phyloP scores from a whole-genome alignment of 2,888 invertebrate genomes.

The Labia minor region DNA sequence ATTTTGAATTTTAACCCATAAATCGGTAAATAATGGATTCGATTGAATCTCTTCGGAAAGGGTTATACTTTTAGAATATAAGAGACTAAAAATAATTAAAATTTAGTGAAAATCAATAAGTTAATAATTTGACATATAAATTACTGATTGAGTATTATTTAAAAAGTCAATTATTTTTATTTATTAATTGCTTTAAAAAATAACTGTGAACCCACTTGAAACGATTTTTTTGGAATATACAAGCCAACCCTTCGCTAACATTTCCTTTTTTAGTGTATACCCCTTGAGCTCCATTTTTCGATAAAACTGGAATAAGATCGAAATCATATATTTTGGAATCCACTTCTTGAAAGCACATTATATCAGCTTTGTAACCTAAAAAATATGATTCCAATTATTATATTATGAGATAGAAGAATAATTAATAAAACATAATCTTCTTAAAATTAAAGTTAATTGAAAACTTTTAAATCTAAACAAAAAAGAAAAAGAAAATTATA shows the following conservation, averaged over 20 bases:
- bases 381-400: conserved; percentile 23
- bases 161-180: too few relatives aligned
- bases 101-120: too few relatives aligned
- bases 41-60: conserved; percentile 48
- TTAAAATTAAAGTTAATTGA: not conserved
- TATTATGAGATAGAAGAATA: not conserved
- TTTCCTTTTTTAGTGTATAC: conserved; percentile 59
- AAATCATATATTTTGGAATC: conserved; percentile 63
- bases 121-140: too few relatives aligned
- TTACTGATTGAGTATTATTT: too few relatives aligned
- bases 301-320: conserved; percentile 52
- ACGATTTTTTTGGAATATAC: conserved; percentile 58
- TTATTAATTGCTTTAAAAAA: too few relatives aligned
- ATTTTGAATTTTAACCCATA: conserved; percentile 49
- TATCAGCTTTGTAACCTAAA: conserved; percentile 77
- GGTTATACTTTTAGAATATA: conserved; percentile 45
- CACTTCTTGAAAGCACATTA: conserved; percentile 88
- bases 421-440: not conserved
- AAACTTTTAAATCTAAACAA: too few relatives aligned
- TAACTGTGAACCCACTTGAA: conserved; percentile 47
- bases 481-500: too few relatives aligned
- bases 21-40: conserved; percentile 41
- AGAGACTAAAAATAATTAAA: conserved; percentile 35
- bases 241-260: conserved; percentile 69
- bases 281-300: conserved; percentile 45